Base-by-base conservation (phyloP, 2,113 vertebrate genomes). In the Mustelus asterias region DNA sequence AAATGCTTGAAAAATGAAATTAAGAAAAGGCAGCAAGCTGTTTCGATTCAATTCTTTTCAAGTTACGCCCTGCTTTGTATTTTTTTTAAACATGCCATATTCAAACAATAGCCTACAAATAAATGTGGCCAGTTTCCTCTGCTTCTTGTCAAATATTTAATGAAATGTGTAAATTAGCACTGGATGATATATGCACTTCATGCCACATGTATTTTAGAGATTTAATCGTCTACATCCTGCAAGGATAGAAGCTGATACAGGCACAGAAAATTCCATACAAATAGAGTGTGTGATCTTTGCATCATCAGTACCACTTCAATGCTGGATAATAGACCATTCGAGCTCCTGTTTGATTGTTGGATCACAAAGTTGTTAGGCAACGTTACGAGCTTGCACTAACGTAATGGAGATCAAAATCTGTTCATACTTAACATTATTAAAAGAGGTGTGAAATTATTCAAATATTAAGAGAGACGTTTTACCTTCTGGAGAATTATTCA, bases 391-490 rank as follows among this genome's bases (percentile, higher is more conserved):
- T 90, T 90, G 88, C 48, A 90, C 26, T 33, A 58, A 58, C 13
- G 3, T 29, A 89, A 58, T 89, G 44, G 86, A 54, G 86, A 89
- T 58, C 24, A 58, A 89, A 89, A 89, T 89, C 48, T 44, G 22
- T 89, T 89, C 86, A 89, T 48, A 89, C 86, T 83, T 44, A 89
- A 29, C 3, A 89, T 83, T 89, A 89, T 89, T 89, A 89, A 88
- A 88, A 89, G 86, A 29, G 48, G 48, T 89, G 86, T 89, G 48
- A 89, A 89, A 89, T 48, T 89, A 58, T 89, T 89, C 48, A 54
- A 48, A 58, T 89, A 89, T 89, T 89, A 29, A 44, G 48, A 89
- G 10, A 89, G 48, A 89, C 29, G 22, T 24, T 89, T 89, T 58
- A 58, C 5, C 86, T 89, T 58, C 24, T 33, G 26, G 86, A 89